Evolutionary conservation across 2,113 vertebrate species (phyloP), one percentile per base, ranked within the genome.

Genomic region (Labeo rohita): DNA sequence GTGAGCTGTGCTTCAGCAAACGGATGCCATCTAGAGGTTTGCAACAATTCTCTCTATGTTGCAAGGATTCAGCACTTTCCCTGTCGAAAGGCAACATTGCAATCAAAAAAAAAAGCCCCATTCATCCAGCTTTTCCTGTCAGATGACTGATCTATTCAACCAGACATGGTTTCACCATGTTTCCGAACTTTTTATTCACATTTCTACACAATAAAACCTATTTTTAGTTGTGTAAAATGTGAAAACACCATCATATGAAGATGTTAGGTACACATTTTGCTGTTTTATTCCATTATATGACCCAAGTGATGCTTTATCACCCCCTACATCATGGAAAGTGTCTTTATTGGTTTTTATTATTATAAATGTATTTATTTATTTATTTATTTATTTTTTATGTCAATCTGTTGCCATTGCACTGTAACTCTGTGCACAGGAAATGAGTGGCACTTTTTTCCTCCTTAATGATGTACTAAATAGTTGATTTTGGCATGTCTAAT

Each of bases 1-100:
- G 34, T 52, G 68, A 86, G 89, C 8, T 18, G 6, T 91, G 91
- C 87, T 90, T 92, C 90, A 93, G 93, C 90, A 90, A 92, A 93
- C 89, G 88, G 93, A 91, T 94, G 94, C 94, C 94, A 93, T 94
- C 94, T 93, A 95, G 93, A 94, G 92, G 93, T 90, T 89, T 90
- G 3, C 10, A 80, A 34, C 59, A 1, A 34, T 49, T 65, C 6
- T 65, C 23, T 63, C 11, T 13, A 10, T 45, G 52, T 6, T 34
- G 3, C 18, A 45, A 12, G 1, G 28, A 5, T 43, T 2, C 10
- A 61, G 45, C 1, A 34, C 28, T 65, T 65, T 10, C 39, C 3
- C 21, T 3, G 9, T 74, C 45, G 45, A 49, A 72, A 70, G 74
- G 47, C 18, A 45, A 21, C 3, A n/a, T 73, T 47, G 39, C 70